Evolutionary conservation across 2,888 invertebrate genomes (phyloP).

Genomic region (Aleiodes leptofemur): DNA sequence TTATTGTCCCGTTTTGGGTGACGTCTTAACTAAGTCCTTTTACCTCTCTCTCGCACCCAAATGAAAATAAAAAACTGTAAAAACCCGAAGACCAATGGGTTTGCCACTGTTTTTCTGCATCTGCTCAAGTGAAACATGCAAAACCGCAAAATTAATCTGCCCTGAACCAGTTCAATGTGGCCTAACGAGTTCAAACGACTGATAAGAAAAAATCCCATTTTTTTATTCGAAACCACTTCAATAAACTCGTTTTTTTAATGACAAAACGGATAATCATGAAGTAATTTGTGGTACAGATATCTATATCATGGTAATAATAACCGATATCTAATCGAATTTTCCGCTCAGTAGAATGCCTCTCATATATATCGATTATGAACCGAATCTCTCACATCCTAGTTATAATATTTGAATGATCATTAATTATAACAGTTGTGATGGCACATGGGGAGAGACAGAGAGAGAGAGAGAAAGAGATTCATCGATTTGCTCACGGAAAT

Average conservation of each 20-base stretch:
- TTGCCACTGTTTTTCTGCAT: conserved; percentile 43
- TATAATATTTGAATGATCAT: background rate
- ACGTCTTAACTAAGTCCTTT: conserved; percentile 73
- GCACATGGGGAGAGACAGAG: background rate
- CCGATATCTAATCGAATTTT: conserved; percentile 37
- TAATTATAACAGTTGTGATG: conserved; percentile 15
- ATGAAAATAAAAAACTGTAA: conserved; percentile 31
- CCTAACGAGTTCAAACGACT: conserved; percentile 32
- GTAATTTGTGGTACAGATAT: no score
- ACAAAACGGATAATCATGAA: no score
- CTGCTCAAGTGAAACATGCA: conserved; percentile 29
- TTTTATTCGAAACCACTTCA: no score
- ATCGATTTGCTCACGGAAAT: conserved; percentile 66
- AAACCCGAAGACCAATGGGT: conserved; percentile 17
- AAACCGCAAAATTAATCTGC: conserved; percentile 2
- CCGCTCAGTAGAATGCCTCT: conserved; percentile 19
- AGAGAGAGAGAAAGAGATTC: conserved; percentile 34
- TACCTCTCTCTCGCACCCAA: conserved; percentile 36
- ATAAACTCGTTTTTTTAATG: no score
- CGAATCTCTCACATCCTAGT: background rate
- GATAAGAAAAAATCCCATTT: no score
- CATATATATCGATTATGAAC: conserved; percentile 2
- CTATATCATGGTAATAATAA: background rate
- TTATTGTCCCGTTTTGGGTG: conserved; percentile 69
- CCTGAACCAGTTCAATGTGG: conserved; percentile 14